Base-by-base conservation (phyloP, 2,113 vertebrate species). In the Rhegmatorhina hoffmannsi region DNA sequence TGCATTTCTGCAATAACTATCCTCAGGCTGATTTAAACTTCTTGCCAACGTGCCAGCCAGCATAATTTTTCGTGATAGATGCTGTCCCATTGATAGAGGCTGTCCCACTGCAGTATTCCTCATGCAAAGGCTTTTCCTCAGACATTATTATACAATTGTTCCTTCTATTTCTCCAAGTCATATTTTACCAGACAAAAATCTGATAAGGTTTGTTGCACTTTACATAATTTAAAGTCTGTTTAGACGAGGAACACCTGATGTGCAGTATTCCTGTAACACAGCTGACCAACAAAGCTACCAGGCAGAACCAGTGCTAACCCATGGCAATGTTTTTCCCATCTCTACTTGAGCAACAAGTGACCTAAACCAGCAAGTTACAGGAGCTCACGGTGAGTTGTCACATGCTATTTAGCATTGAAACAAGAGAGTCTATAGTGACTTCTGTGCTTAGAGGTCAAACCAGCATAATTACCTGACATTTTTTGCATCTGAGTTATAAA, bases 391-490 rank as follows among this genome's bases (percentile, higher is more conserved):
- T 2, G 43, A 80, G 47, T 46, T 46, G 52, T 4, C 43, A 44
- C 1, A 0, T 0, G 3, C 50, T 82, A 29, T 13, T 69, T 19
- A 17, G 21, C 13, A 23, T 4, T 0, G 1, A 62, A 77, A 49
- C 44, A 40, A 83, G 56, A 26, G 21, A 5, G 1, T 10, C 16
- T 33, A 16, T 8, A 47, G 44, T 2, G 13, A 46, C 36, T 36
- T 56, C 28, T 25, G 5, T 5, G 43, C 20, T 62, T 43, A 77
- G 78, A 96, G 59, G 68, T 79, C 89, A 82, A 60, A 53, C 6
- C 53, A 62, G 33, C 11, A 9, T 1, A 43, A n/a, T 43, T 34
- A 95, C 66, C 81, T 60, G 66, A 10, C 5, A 2, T 31, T 62
- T 74, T 88, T 21, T 79, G 50, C 70, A 55, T 43, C 43, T 1